Evolutionary conservation across 2,113 vertebrate genomes (phyloP), one percentile per base, ranked within the genome.

Genomic region (Rhea pennata): DNA sequence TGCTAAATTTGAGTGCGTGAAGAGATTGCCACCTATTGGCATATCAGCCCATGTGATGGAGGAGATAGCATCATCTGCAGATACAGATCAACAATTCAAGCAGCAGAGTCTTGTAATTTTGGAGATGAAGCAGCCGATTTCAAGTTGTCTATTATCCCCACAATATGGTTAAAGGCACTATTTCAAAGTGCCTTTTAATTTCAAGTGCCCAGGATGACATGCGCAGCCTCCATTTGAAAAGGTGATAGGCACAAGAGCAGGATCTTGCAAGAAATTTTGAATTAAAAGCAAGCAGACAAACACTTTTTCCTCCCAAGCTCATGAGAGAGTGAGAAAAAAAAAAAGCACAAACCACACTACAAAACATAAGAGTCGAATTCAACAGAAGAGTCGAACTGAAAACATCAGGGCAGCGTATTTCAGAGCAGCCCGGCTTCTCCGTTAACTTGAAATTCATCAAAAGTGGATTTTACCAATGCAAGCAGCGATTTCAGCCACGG

Each of bases 101-200:
- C 74, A 22, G 59, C 59, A 2, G 54, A 12, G 50, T 44, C 77
- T 15, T 3, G 61, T 10, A 19, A 1, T 3, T 29, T 26, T 1
- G 70, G 80, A 91, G 91, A 36, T 3, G 83, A 51, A 86, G 86
- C 39, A 24, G 85, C n/a, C 2, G 12, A 39, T 69, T 90, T 71
- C 79, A 2, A 67, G 92, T 17, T 20, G 65, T 80, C 66, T 33
- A 2, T 92, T 53, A 44, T 87, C 80, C 84, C 84, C 17, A 74
- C 5, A 4, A 12, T 0, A 36, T 65, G 0, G 15, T 10, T 13
- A 14, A 87, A 87, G 77, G 66, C 33, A 15, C 66, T 9, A 7
- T 44, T 88, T 92, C 87, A 90, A 96, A 96, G 91, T 15, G 21
- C 59, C 87, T 90, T 95, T 95, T 88, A 96, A 96, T 95, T 96